These are phyloP conservation scores for Sebastes hubbsi DNA, from an alignment of 2,797 vertebrate species.

Conservation along the genomic window DNA sequence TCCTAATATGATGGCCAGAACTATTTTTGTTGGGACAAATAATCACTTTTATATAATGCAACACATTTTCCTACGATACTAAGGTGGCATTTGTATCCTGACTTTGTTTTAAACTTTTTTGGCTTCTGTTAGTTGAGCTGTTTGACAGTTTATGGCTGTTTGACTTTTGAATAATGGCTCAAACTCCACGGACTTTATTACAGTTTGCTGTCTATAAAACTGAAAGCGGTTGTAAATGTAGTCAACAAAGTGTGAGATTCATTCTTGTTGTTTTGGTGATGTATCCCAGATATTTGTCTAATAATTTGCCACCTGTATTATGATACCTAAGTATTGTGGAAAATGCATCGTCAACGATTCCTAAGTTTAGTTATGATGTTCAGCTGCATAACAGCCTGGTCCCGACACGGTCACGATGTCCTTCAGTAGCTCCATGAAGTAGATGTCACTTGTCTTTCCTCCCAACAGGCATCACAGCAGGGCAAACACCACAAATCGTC, in stretches of 20 bases:
- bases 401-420: not conserved
- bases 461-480: not conserved
- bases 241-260: not conserved
- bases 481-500: not conserved
- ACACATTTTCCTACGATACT: not conserved
- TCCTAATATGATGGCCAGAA: not conserved
- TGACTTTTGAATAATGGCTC: not conserved
- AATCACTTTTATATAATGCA: not conserved
- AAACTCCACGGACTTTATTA: not conserved
- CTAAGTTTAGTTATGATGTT: not conserved
- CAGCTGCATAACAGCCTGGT: constrained; percentile 33
- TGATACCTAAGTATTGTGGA: not conserved
- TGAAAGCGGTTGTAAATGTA: not conserved
- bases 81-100: not conserved
- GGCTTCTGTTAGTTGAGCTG: not conserved
- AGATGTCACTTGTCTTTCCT: not conserved
- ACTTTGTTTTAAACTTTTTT: not conserved
- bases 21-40: not conserved
- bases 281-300: not conserved
- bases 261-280: not conserved
- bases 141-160: not conserved
- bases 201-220: not conserved
- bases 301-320: not conserved
- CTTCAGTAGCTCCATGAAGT: constrained; percentile 37
- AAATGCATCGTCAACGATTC: not conserved